A percentile compares a stretch with the other conserved stretches of the same genome.
These are phyloP conservation scores for Dasyornis broadbenti DNA, from an alignment of 2,113 vertebrate species.

Conservation along the genomic window DNA sequence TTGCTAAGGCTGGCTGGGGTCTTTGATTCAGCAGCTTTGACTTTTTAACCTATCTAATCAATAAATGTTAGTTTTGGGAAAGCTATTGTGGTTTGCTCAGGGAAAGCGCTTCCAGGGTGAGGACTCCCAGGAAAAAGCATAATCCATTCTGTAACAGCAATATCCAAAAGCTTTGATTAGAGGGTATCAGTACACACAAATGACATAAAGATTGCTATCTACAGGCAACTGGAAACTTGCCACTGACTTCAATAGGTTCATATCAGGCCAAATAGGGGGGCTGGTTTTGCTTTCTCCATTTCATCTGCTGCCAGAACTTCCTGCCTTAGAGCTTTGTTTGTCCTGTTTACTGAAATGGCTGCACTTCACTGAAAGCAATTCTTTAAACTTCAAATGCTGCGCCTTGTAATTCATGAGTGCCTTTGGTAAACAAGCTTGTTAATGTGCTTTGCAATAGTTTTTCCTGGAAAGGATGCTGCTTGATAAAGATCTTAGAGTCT, in stretches of 20 bases:
- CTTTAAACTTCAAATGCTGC: not conserved
- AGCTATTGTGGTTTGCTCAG: not conserved
- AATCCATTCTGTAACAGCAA: not conserved
- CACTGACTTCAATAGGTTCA: constrained; percentile 6
- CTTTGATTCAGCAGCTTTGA: not conserved
- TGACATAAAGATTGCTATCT: not conserved
- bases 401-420: not conserved
- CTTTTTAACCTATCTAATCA: not conserved
- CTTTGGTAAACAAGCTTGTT: not conserved
- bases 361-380: not conserved
- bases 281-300: not conserved
- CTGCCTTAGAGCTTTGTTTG: constrained; percentile 23
- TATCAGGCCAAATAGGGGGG: not conserved
- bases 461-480: not conserved
- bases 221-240: not conserved
- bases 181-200: not conserved
- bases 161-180: not conserved
- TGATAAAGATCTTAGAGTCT: not conserved
- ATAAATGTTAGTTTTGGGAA: not conserved
- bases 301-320: constrained; percentile 35
- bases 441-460: not conserved
- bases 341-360: constrained; percentile 2
- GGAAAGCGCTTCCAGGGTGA: not conserved
- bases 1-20: not conserved
- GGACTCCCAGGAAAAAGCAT: not conserved